Evolutionary conservation across 2,797 vertebrate species (phyloP), one percentile per base, ranked within the genome.

Genomic region (Ctenosaura bakeri): DNA sequence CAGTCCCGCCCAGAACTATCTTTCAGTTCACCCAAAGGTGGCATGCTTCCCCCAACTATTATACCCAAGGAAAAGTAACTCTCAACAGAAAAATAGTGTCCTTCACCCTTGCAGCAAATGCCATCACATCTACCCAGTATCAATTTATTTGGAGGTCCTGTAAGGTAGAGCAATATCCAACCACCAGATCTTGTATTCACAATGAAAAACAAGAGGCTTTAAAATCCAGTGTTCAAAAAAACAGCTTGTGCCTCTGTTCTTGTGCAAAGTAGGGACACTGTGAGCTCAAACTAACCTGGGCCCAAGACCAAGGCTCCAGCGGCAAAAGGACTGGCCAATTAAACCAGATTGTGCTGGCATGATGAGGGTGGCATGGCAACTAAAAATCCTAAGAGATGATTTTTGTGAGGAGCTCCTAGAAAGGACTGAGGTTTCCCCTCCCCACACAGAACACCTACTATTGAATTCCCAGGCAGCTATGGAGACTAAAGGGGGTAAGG

Each of bases 51-150:
- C 52, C 52, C 79, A 56, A 81, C 5, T 7, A n/a, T 56, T 80
- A 56, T 8, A 52, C 26, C 46, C 12, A 54, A n/a, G 13, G 29
- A 54, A 54, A 52, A 26, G 20, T 29, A 32, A 9, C 26, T 10
- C 46, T 24, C 76, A 46, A 29, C 46, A 79, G 24, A 56, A 54
- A 2, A 3, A 20, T 4, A 46, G 42, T 46, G 52, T 80, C 5
- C 29, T 50, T 16, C 46, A n/a, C 18, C 7, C 32, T 35, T 56
- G 29, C 10, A 35, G 29, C 0, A 0, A 35, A 42, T 90, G 6
- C 52, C 59, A 2, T 18, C 8, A 0, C 0, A 12, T 22, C 62
- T 16, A 2, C 56, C 22, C 32, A 59, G 50, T 16, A 16, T 79
- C 6, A 10, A 0, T 10, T 69, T 7, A 13, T 14, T 1, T 88